Percentiles rank a stretch among this genome's conserved stretches.
phyloP scores from a whole-genome alignment of 2,888 invertebrate genomes.

The Zhengitettix transpicula region DNA sequence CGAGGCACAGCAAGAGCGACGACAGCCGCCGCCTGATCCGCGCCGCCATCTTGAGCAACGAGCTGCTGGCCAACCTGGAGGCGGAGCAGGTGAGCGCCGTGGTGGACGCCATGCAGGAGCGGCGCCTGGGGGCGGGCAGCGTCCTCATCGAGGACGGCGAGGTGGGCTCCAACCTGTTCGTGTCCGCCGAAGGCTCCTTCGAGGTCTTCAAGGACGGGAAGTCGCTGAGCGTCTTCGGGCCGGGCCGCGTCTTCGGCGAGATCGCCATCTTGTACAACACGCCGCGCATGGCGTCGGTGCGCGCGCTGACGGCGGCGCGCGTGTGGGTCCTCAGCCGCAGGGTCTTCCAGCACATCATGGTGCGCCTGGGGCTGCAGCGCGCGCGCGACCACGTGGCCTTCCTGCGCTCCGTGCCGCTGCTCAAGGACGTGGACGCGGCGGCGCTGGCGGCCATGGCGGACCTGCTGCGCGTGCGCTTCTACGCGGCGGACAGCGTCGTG shows the following conservation, averaged over 20 bases:
- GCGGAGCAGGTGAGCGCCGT: too few species aligned
- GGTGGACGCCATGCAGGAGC: too few species aligned
- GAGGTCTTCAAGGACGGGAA: slow-evolving; percentile 70
- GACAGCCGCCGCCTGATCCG: too few species aligned
- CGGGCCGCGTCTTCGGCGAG: slow-evolving; percentile 78
- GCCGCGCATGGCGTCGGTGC: slow-evolving; percentile 72
- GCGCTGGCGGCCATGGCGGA: slow-evolving; percentile 70
- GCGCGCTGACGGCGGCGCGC: slow-evolving; percentile 47
- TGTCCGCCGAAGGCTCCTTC: slow-evolving; percentile 70
- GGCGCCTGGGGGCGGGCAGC: too few species aligned
- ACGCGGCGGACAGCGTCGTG: slow-evolving; percentile 58
- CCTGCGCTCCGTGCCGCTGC: slow-evolving; percentile 59
- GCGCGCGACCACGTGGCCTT: slow-evolving; percentile 74
- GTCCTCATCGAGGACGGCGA: too few species aligned
- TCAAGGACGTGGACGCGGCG: slow-evolving; percentile 52
- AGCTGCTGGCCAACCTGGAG: too few species aligned
- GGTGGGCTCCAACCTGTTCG: slow-evolving; percentile 62
- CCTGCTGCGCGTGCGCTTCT: slow-evolving; percentile 64
- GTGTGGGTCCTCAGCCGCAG: slow-evolving; percentile 79
- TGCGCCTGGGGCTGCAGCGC: slow-evolving; percentile 65
- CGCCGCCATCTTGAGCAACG: too few species aligned
- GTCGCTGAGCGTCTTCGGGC: slow-evolving; percentile 60
- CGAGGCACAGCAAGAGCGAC: too few species aligned
- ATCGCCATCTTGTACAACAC: slow-evolving; percentile 88
- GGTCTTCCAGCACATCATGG: slow-evolving; percentile 80